A percentile compares a stretch with the other conserved stretches of the same genome.
Conservation (phyloP, 2,888 invertebrate species). For the Cryptocheilus praepositus region DNA sequence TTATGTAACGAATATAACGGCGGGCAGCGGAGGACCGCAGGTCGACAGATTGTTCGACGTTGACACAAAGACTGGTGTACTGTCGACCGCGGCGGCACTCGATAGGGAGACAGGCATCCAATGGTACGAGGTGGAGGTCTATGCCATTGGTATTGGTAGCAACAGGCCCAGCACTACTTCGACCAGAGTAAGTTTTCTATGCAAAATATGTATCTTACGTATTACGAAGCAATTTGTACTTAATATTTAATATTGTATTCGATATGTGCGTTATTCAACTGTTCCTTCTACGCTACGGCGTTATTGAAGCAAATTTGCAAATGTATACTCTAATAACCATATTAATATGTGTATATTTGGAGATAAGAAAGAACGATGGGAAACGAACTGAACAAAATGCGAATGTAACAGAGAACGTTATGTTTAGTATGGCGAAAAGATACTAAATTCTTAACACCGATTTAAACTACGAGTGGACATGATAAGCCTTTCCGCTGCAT, state of each 20-base stretch:
- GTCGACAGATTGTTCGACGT: slow-evolving; percentile 94
- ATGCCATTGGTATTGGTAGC: slow-evolving; percentile 86
- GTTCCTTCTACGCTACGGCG: no score
- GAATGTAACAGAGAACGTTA: no score
- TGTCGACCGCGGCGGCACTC: slow-evolving; percentile 89
- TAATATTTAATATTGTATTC: no score
- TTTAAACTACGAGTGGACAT: no score
- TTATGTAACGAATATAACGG: slow-evolving; percentile 91
- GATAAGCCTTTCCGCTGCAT: no score
- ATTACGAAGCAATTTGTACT: no score
- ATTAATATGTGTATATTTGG: background rate
- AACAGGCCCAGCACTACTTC: slow-evolving; percentile 83
- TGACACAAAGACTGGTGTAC: slow-evolving; percentile 90
- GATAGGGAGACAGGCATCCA: slow-evolving; percentile 90
- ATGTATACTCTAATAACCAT: background rate
- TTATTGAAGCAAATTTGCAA: background rate
- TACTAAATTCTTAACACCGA: no score
- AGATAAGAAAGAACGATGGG: no score
- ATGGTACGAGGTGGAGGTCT: slow-evolving; percentile 89
- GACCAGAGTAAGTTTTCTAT: slow-evolving; percentile 85
- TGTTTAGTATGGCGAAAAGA: no score
- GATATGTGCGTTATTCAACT: no score
- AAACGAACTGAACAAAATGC: no score
- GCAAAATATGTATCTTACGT: no score
- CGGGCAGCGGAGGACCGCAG: slow-evolving; percentile 81